Evolutionary conservation across 2,888 invertebrate species (phyloP), one percentile per base, ranked within the genome.

Genomic region (Mesoligia furuncula): DNA sequence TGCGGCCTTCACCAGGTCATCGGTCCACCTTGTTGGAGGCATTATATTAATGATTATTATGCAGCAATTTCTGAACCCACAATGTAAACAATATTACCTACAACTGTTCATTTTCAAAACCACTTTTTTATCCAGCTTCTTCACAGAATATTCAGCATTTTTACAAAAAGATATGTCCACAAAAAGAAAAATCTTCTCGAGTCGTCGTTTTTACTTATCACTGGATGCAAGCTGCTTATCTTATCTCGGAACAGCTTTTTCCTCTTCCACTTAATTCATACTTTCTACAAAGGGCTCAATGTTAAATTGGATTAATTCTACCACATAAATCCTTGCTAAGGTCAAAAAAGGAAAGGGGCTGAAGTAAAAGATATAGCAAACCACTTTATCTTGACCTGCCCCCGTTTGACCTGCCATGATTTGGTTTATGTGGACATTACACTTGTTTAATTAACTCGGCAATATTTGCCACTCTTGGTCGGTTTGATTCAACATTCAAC

Each of bases 251-350:
- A 42, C 85, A 85, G 77, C 84, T 85, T 84, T 81, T 81, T 77
- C 59, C 73, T 70, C 76, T 68, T 80, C 64, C 79, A 73, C 83
- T 88, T 84, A 86, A 87, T 89, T 89, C 88, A 72, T 80, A 78
- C 83, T 92, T 92, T 93, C 93, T 91, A 90, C 89, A 91, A 91
- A 90, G 85, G 90, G 89, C 90, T 92, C 91, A 92, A 89, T 91
- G 92, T 90, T 92, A 90, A 93, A 94, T 92, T 91, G 90, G 89
- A 92, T 93, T 93, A 93, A 93, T 93, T 93, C 92, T 82, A 88
- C 91, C 91, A 92, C 92, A 92, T 93, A 92, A 93, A 94, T 93
- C 91, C 89, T 84, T 85, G 90, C 92, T 90, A 91, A 83, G 92
- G 87, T 90, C 89, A 89, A 85, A 79, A 81, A 83, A 83, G 84